Evolutionary conservation across 2,888 invertebrate genomes (phyloP).

Genomic region (Acleris holmiana): DNA sequence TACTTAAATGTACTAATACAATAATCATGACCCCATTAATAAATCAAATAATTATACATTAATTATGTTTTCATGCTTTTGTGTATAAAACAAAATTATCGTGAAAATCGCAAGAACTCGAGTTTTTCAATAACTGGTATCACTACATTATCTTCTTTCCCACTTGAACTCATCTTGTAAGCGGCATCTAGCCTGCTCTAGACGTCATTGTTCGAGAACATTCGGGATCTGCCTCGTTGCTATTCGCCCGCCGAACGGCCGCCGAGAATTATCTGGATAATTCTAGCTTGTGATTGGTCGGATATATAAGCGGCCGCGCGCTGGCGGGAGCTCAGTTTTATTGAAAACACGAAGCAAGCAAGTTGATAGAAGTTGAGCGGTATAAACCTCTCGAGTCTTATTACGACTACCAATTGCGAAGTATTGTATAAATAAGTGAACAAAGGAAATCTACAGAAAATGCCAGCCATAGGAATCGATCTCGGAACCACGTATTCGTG

Average conservation of each 20-base stretch:
- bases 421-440: conserved; percentile 33
- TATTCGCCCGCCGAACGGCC: conserved; percentile 25
- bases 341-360: conserved; percentile 38
- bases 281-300: conserved; percentile 39
- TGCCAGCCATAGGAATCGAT: conserved; percentile 79
- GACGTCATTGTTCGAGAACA: conserved; percentile 15
- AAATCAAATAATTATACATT: too few species aligned
- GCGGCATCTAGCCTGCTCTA: conserved; percentile 3
- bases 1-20: too few species aligned
- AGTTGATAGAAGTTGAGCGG: conserved; percentile 20
- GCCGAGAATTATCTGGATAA: conserved; percentile 38
- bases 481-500: conserved; percentile 85
- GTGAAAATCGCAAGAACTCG: neutral
- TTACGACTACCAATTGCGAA: conserved; percentile 9
- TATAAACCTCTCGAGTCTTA: conserved; percentile 28
- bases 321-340: conserved; percentile 38
- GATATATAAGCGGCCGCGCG: conserved; percentile 39
- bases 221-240: conserved; percentile 9
- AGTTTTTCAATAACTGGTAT: conserved; percentile 15
- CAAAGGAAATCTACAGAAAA: conserved; percentile 34
- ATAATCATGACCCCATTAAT: too few species aligned
- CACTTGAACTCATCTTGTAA: neutral
- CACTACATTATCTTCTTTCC: conserved; percentile 1
- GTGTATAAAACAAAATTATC: too few species aligned
- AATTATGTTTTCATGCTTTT: neutral